Base-by-base conservation (phyloP, 2,888 invertebrate species). In the Conus canariensis region DNA sequence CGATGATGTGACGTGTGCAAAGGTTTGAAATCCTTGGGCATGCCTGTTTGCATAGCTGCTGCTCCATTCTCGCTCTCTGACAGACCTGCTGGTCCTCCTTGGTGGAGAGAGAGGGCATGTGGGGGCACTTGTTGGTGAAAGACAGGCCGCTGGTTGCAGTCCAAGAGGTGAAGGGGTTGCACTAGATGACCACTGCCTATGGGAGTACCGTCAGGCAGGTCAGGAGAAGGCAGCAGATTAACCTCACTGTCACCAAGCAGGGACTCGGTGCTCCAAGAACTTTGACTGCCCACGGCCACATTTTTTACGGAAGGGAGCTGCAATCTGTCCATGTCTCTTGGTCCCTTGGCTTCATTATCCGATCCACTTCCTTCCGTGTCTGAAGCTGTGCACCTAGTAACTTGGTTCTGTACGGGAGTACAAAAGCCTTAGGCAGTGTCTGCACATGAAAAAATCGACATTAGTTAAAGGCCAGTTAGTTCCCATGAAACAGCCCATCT, bases 401-500 rank as follows among this genome's bases (percentile, higher is more conserved):
- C 8, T 25, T 82, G 22, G 80, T 82, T 64, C 58, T 64, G 30
- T 8, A 59, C 25, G 6, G 86, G 74, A 6, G 64, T 16, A 64
- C 64, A 64, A 4, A 70, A 7, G 92, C 87, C 85, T 94, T 93
- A 82, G 93, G 93, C 92, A 25, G 93, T 93, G 89, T 95, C 94
- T 93, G 93, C 91, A 93, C 93, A 90, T 93, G 93, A 19, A 93
- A 19, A 93, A 92, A 70, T 93, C 93, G 14, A 93, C 93, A 89
- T 91, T 91, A 30, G 93, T 92, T 56, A 92, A 85, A 58, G 93
- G 92, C 56, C 92, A 92, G 85, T 91, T 92, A 19, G 89, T 86
- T 22, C 90, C 90, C 90, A 83, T 88, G 89, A 90, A 90, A 74
- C 85, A 45, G 85, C 64, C 60, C 90, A 86, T 60, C 85, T 88